Percentiles rank a stretch among this genome's conserved stretches.
These are phyloP conservation scores for Orestias chungarensis DNA, from an alignment of 2,797 vertebrate species.

Conservation along the genomic window DNA sequence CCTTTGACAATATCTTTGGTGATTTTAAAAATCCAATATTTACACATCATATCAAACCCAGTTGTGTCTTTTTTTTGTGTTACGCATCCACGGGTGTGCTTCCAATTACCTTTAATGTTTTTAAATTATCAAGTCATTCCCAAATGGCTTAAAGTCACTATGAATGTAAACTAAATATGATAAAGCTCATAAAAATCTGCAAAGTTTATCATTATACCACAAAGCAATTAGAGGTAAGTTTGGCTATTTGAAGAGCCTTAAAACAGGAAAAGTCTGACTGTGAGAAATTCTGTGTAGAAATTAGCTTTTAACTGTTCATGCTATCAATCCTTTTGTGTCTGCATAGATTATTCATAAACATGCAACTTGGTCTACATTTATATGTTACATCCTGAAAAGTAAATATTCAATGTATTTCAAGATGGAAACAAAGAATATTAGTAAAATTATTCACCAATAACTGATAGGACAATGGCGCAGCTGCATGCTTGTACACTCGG, in stretches of 20 bases:
- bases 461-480: neutral
- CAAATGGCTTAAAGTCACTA: neutral
- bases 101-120: neutral
- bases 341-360: neutral
- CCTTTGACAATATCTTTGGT: neutral
- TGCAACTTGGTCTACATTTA: neutral
- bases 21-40: no score
- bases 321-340: neutral
- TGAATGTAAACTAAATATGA: neutral
- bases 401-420: neutral
- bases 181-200: neutral
- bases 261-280: neutral
- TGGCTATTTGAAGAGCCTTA: neutral
- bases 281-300: neutral
- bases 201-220: neutral
- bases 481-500: conserved; percentile 7
- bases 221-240: neutral
- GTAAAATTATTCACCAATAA: neutral
- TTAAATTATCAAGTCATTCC: neutral
- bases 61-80: neutral
- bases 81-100: neutral
- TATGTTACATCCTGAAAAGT: neutral
- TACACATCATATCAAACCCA: neutral
- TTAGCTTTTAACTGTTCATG: neutral
- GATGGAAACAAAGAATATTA: neutral